A percentile compares a stretch with the other conserved stretches of the same genome.
Evolutionary conservation across 2,797 vertebrate genomes (phyloP).

Genomic region (Sus cebifrons): DNA sequence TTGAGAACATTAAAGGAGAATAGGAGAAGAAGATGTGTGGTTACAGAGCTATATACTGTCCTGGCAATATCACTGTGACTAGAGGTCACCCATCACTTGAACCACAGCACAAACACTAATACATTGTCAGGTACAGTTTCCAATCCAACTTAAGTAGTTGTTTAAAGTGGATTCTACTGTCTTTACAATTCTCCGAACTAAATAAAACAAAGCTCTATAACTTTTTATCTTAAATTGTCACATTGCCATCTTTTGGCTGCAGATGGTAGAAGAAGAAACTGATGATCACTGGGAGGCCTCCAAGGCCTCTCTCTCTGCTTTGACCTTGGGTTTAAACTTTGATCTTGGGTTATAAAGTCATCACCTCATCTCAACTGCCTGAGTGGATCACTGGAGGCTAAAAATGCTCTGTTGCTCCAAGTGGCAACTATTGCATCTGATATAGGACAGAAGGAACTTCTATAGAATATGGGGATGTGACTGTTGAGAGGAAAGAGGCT

Average conservation of each 20-base stretch:
- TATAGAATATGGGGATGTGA: neutral
- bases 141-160: conserved; percentile 25
- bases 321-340: neutral
- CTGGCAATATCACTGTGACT: neutral
- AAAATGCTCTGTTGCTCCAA: neutral
- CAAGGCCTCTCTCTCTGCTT: neutral
- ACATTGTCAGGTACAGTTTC: neutral
- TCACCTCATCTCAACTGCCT: neutral
- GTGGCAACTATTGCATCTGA: neutral
- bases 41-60: neutral
- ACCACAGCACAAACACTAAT: neutral
- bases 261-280: neutral
- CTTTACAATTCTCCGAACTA: conserved; percentile 11
- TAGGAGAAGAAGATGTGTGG: neutral
- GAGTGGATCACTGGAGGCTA: neutral
- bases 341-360: no score
- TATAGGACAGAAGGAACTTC: neutral
- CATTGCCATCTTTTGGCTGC: conserved; percentile 77
- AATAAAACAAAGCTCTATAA: neutral
- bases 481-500: neutral
- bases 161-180: neutral
- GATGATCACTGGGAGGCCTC: neutral
- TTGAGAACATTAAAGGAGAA: neutral
- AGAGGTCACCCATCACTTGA: neutral
- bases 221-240: neutral